Evolutionary conservation across 2,888 invertebrate species (phyloP), one percentile per base, ranked within the genome.

Genomic region (Agrochola lychnidis): DNA sequence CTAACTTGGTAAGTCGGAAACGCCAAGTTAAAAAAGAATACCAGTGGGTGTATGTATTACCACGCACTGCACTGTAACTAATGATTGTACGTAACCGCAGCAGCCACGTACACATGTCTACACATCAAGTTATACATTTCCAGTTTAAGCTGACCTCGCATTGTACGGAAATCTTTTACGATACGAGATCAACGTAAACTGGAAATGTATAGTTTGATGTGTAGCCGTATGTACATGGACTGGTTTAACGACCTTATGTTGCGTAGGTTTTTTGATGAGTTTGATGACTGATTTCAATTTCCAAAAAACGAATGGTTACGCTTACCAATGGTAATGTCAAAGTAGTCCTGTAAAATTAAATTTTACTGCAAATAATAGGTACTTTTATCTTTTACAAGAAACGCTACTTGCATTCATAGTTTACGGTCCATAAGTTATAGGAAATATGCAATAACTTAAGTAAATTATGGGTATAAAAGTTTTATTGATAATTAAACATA

Each of bases 211-310:
- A n/a, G n/a, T n/a, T n/a, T n/a, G n/a, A n/a, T n/a, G n/a, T n/a
- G n/a, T n/a, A n/a, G n/a, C n/a, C n/a, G n/a, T n/a, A n/a, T 7
- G 1, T 10, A 36, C 2, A 48, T 30, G 57, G 12, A 71, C 51
- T 57, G 45, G 67, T 76, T 76, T n/a, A 53, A 53, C n/a, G 67
- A 77, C 71, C 57, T 77, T 68, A 77, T 14, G 36, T 48, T 51
- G 56, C 48, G 62, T 62, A 22, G 22, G 19, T 42, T 42, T 4
- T 40, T 6, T 19, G 30, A 25, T 14, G 2, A 42, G 4, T 40
- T 6, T 19, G 30, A 25, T 14, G 2, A 42, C 1, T 7, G 10
- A 10, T 36, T 16, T 51, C 22, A 45, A 56, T 63, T 76, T 36
- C 25, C 7, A 10, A 36, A 62, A 30, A 48, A 57, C 14, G n/a